Evolutionary conservation across 2,888 invertebrate species (phyloP).

Genomic region (Cataglyphis cursor): DNA sequence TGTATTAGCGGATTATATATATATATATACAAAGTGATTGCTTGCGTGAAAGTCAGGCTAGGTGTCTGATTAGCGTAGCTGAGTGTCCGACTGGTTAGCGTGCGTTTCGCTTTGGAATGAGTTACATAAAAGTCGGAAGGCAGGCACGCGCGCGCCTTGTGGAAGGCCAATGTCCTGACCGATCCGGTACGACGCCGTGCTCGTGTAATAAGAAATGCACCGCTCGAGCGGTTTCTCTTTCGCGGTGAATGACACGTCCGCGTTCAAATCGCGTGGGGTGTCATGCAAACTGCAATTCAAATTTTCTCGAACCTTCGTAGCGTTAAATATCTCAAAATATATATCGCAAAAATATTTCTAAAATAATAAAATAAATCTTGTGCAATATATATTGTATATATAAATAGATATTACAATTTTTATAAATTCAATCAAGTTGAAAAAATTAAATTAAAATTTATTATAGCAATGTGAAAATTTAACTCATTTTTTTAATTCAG

Average conservation of each 20-base stretch:
- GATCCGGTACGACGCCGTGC: slow-evolving; percentile 47
- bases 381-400: background rate
- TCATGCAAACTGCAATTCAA: background rate
- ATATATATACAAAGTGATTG: slow-evolving; percentile 1
- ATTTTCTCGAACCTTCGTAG: background rate
- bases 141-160: slow-evolving; percentile 70
- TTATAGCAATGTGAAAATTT: background rate
- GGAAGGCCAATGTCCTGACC: slow-evolving; percentile 84
- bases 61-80: slow-evolving; percentile 39
- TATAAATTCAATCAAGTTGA: background rate
- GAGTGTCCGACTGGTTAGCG: slow-evolving; percentile 46
- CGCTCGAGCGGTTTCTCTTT: slow-evolving; percentile 62
- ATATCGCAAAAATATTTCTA: background rate
- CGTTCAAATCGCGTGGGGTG: slow-evolving; percentile 15
- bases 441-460: background rate
- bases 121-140: slow-evolving; percentile 79
- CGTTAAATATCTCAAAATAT: background rate
- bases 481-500: background rate
- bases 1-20: background rate
- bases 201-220: slow-evolving; percentile 69
- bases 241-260: slow-evolving; percentile 38
- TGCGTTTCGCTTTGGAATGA: slow-evolving; percentile 65
- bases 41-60: slow-evolving; percentile 30
- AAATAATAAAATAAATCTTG: background rate
- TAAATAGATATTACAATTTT: background rate